Conservation (phyloP, 2,888 invertebrate species). For the Drosophila buzzatii region DNA sequence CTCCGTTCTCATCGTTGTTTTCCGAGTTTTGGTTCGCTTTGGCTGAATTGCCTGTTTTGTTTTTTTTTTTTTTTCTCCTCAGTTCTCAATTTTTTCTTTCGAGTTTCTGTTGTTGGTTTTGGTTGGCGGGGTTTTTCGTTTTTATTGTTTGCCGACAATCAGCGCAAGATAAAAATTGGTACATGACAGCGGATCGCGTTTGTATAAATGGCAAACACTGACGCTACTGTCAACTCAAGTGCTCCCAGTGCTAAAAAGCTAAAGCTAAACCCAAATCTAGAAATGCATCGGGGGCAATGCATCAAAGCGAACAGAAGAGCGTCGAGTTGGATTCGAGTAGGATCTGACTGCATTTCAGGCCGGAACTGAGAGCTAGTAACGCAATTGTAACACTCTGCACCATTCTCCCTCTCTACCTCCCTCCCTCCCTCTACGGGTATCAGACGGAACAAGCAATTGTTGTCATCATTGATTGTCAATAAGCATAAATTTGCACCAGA, state of each 20-base stretch:
- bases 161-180: constrained; percentile 83
- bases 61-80: constrained; percentile 5
- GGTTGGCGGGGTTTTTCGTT: constrained; percentile 67
- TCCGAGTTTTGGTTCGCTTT: constrained; percentile 27
- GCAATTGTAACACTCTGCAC: constrained; percentile 21
- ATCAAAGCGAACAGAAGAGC: constrained; percentile 17
- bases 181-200: constrained; percentile 84
- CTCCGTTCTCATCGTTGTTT: constrained; percentile 36
- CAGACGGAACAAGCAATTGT: constrained; percentile 82
- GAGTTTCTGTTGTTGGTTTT: constrained; percentile 51
- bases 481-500: constrained; percentile 84
- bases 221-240: constrained; percentile 78
- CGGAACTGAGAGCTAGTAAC: constrained; percentile 53
- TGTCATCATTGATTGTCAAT: constrained; percentile 84
- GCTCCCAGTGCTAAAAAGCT: constrained; percentile 37
- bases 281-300: constrained; percentile 23
- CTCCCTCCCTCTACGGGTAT: constrained; percentile 18
- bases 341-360: constrained; percentile 12
- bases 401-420: neutral
- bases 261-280: constrained; percentile 28
- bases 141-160: constrained; percentile 83
- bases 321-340: constrained; percentile 1
- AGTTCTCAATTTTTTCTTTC: constrained; percentile 6
- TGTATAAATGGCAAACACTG: constrained; percentile 82
- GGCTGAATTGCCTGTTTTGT: constrained; percentile 7